Evolutionary conservation across 2,113 vertebrate genomes (phyloP).

Genomic region (Hydrochoerus hydrochaeris): DNA sequence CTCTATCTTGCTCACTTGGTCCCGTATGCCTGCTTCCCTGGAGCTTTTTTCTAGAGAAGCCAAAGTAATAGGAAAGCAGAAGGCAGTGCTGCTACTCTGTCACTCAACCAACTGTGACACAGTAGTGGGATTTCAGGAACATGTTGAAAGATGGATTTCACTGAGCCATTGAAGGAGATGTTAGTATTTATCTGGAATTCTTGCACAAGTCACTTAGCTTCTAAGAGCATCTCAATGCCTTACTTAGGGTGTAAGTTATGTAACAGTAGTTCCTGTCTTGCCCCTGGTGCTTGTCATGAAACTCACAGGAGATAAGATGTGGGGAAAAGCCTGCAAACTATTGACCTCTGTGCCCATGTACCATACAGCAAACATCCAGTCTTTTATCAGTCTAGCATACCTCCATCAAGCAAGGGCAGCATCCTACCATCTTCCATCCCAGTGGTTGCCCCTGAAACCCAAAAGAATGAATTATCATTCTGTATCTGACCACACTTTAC

Average conservation of each 20-base stretch:
- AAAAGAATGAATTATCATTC: not conserved
- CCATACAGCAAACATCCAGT: not conserved
- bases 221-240: not conserved
- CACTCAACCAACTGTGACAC: not conserved
- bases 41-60: not conserved
- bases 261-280: not conserved
- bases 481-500: not conserved
- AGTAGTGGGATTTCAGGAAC: not conserved
- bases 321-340: not conserved
- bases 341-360: not conserved
- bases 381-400: not conserved
- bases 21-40: not conserved
- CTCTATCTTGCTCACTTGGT: not conserved
- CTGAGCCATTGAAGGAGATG: not conserved
- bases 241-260: not conserved
- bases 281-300: not conserved
- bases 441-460: not conserved
- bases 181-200: not conserved
- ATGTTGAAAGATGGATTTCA: conserved; percentile 13
- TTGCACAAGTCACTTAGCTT: not conserved
- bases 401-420: not conserved
- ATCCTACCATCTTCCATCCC: not conserved
- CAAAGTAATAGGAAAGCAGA: not conserved
- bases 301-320: not conserved
- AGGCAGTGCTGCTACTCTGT: not conserved